These are phyloP conservation scores for Apodemus agrarius DNA, from an alignment of 2,797 vertebrate species.

Conservation along the genomic window DNA sequence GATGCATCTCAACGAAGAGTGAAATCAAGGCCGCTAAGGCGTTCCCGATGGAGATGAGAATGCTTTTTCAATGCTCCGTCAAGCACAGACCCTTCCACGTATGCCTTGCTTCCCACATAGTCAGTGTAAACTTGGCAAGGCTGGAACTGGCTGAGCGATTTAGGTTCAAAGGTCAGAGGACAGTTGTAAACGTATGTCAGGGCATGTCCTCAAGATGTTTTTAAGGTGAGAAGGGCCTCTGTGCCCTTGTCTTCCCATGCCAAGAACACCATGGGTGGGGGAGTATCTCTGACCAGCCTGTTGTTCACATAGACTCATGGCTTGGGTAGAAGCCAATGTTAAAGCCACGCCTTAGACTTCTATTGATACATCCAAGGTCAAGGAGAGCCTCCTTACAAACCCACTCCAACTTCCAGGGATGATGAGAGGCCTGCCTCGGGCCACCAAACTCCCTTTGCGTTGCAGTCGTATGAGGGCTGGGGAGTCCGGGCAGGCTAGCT, in stretches of 20 bases:
- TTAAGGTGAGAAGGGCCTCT: background rate
- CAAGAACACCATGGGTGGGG: background rate
- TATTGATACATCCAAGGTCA: background rate
- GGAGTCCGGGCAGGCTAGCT: background rate
- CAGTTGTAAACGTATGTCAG: background rate
- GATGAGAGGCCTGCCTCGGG: background rate
- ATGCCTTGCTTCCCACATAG: background rate
- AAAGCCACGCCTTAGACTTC: background rate
- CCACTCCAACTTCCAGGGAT: background rate
- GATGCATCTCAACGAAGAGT: background rate
- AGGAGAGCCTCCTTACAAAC: background rate
- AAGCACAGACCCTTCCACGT: background rate
- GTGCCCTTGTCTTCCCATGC: too few species aligned
- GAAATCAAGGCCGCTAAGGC: background rate
- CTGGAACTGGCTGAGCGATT: background rate
- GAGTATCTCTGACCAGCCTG: background rate
- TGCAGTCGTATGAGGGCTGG: background rate
- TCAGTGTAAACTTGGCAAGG: background rate
- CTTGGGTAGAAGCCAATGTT: constrained; percentile 13
- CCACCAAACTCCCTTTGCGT: background rate
- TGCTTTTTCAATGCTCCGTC: background rate
- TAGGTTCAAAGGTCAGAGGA: background rate
- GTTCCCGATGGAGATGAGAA: background rate
- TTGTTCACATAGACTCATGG: background rate
- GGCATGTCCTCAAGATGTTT: background rate